Evolutionary conservation across 2,113 vertebrate species (phyloP), one percentile per base, ranked within the genome.

Genomic region (Manacus vitellinus): DNA sequence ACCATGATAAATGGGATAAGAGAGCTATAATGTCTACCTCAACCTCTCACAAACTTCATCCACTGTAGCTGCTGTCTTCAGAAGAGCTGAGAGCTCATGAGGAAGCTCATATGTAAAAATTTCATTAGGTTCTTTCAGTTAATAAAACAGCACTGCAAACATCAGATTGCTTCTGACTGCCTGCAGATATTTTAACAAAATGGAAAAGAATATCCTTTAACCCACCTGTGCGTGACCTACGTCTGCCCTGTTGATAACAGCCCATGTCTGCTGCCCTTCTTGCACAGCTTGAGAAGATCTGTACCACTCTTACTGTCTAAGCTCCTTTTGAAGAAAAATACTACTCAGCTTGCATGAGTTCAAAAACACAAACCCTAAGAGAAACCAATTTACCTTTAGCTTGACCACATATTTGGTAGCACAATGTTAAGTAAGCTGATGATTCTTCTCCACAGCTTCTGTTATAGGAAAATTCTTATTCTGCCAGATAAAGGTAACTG

Each of bases 281-380:
- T 63, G 51, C 33, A 37, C 39, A 85, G 71, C 33, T 86, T 70
- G 55, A 80, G 81, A 81, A 76, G 49, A 92, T 66, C 62, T 75
- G 46, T 68, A 91, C 52, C 27, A 33, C 58, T 73, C 23, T 55
- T 58, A 54, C 46, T 65, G 37, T 43, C 62, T 44, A 67, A 84
- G 70, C 22, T 71, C 14, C 59, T 79, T 84, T 39, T 44, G 55
- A 95, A 77, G 55, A 67, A 88, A 90, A 95, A 70, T 18, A 76
- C 41, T 52, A 37, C 30, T 59, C 14, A 41, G 35, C 27, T 39
- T 55, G 49, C 39, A 63, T 12, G 18, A 83, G 35, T 46, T 85
- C 31, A 85, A 78, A 79, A 73, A 6, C 4, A 62, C 3, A 39
- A 74, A 27, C 67, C 54, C 61, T 55, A 56, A 81, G 72, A 66